Evolutionary conservation across 2,113 vertebrate species (phyloP).

Genomic region (Choloepus hoffmanni): DNA sequence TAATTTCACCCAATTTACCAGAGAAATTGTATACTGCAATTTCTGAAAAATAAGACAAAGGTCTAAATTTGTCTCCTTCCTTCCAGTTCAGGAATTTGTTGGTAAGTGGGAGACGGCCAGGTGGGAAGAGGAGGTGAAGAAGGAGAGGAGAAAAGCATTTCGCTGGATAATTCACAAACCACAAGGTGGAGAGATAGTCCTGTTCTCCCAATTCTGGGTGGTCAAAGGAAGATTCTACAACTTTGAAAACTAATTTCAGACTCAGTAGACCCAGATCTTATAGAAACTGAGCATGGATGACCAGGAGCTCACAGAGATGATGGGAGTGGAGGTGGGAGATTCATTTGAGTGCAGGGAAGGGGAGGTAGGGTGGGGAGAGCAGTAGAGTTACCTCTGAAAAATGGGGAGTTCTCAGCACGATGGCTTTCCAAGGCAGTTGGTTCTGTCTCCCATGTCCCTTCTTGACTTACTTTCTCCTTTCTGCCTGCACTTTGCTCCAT

Average conservation of each 20-base stretch:
- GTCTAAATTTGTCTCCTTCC: neutral
- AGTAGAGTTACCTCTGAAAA: neutral
- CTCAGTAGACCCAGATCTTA: neutral
- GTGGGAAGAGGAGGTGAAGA: neutral
- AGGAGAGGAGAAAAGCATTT: neutral
- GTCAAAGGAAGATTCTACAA: neutral
- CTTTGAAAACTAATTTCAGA: slow-evolving; percentile 38
- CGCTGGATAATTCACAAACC: neutral
- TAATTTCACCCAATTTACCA: neutral
- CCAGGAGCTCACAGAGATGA: neutral
- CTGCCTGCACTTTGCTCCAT: neutral
- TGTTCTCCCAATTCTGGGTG: neutral
- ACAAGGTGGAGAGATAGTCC: neutral
- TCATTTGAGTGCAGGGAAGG: neutral
- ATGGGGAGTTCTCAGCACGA: neutral
- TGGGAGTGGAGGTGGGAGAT: neutral
- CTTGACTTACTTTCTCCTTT: slow-evolving; percentile 16
- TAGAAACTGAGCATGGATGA: neutral
- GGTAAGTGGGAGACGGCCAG: neutral
- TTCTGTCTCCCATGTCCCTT: neutral
- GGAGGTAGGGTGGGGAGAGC: neutral
- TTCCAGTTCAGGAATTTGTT: neutral
- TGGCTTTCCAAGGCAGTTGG: neutral
- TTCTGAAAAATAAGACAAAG: neutral
- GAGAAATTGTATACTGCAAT: neutral